Percentiles rank a stretch among this genome's conserved stretches.
These are phyloP conservation scores for Phenganax subtilis DNA, from an alignment of 92 coral and sea anemone genomes.

Conservation along the genomic window DNA sequence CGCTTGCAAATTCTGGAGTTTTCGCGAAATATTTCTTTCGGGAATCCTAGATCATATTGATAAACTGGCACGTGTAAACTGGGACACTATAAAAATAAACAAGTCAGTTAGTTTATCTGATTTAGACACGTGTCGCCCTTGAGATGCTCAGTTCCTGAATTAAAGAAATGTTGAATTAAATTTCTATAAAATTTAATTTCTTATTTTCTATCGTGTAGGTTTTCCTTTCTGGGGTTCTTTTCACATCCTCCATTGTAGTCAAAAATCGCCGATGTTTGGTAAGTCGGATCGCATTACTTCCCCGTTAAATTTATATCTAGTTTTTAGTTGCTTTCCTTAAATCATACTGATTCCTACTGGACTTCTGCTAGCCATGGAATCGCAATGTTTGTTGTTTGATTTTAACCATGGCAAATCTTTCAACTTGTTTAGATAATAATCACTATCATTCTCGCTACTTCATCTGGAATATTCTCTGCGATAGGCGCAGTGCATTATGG, in stretches of 20 bases:
- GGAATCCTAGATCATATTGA: no score
- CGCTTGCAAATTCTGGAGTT: no score
- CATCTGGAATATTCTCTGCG: conserved; percentile 23
- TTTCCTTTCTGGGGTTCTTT: conserved; percentile 11
- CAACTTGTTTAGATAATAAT: not conserved
- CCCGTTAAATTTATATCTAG: not conserved
- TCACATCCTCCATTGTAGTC: not conserved
- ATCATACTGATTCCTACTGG: no score
- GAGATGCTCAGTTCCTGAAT: not conserved
- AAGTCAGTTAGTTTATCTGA: not conserved
- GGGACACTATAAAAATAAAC: not conserved
- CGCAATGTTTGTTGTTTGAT: no score
- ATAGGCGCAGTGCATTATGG: conserved; percentile 42
- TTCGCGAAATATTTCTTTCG: no score
- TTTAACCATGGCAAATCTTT: not conserved
- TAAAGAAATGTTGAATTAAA: no score
- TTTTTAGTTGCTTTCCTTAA: not conserved
- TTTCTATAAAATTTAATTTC: no score
- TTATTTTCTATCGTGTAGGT: not conserved
- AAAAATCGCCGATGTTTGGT: conserved; percentile 28
- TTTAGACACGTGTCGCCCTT: not conserved
- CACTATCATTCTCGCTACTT: not conserved
- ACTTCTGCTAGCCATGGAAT: not conserved
- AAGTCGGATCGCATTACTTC: not conserved
- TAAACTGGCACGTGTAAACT: not conserved